These are phyloP conservation scores for Podargus strigoides DNA, from an alignment of 2,797 vertebrate genomes.

Conservation along the genomic window DNA sequence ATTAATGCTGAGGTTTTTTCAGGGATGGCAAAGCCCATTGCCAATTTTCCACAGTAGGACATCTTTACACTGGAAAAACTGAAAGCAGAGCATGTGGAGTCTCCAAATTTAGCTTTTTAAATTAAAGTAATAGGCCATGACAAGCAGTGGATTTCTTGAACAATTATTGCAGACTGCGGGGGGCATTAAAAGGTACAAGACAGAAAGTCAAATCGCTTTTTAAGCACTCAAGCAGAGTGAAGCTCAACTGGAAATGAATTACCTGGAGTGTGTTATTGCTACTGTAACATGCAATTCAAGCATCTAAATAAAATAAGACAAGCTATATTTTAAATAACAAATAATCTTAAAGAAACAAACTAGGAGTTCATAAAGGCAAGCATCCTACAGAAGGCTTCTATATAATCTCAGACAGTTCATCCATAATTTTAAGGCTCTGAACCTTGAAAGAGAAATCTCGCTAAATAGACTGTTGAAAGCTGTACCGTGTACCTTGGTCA, in stretches of 20 bases:
- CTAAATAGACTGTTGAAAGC: not conserved
- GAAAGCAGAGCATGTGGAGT: not conserved
- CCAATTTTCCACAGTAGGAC: not conserved
- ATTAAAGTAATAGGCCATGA: conserved; percentile 26
- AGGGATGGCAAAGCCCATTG: not conserved
- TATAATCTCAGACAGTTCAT: not conserved
- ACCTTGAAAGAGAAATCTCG: not conserved
- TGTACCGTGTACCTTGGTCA: not conserved
- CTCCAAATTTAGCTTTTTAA: conserved; percentile 40
- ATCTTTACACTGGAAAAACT: not conserved
- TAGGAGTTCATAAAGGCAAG: not conserved
- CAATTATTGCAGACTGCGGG: not conserved
- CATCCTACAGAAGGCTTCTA: not conserved
- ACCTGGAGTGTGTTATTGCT: not conserved
- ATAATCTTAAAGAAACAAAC: not conserved
- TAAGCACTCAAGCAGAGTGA: conserved; percentile 16
- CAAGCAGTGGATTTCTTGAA: conserved; percentile 14
- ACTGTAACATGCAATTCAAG: not conserved
- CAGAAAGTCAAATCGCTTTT: conserved; percentile 10
- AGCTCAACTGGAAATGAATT: not conserved
- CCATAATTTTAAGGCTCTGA: not conserved
- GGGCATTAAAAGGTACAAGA: conserved; percentile 24
- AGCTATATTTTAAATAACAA: not conserved
- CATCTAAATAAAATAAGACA: not conserved
- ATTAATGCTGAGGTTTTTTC: not conserved